Percentiles rank a stretch among this genome's conserved stretches.
phyloP scores from a whole-genome alignment of 2,888 invertebrate genomes.

The Phyto melanocephala region DNA sequence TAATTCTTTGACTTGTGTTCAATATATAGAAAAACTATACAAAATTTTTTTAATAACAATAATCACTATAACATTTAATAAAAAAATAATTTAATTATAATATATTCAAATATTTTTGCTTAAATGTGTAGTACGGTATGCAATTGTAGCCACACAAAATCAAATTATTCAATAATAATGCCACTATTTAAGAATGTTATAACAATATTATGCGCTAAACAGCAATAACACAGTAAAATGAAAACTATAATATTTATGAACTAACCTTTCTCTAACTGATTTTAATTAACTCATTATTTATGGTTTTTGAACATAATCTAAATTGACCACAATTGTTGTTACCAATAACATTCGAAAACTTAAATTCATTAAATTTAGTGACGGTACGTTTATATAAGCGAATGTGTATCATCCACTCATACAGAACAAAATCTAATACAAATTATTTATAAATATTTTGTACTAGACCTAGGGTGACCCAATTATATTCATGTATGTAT shows the following conservation, averaged over 20 bases:
- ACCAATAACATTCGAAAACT: constrained; percentile 52
- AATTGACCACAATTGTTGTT: constrained; percentile 59
- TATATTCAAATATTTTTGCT: constrained; percentile 11
- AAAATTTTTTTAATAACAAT: background rate
- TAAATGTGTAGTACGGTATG: too few species aligned
- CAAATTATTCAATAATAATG: constrained; percentile 23
- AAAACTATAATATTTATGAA: constrained; percentile 47
- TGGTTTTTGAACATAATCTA: constrained; percentile 61
- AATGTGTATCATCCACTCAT: background rate
- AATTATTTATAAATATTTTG: background rate
- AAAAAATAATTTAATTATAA: background rate
- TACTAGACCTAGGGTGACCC: background rate
- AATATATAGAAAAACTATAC: background rate
- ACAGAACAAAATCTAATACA: background rate
- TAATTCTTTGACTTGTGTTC: background rate
- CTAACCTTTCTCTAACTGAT: constrained; percentile 47
- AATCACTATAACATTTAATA: constrained; percentile 4
- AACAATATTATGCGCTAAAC: constrained; percentile 6
- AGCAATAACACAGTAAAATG: constrained; percentile 22
- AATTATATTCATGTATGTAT: too few species aligned
- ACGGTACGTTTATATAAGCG: background rate
- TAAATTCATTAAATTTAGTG: constrained; percentile 49
- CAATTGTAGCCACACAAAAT: background rate
- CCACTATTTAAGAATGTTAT: constrained; percentile 1
- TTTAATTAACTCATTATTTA: constrained; percentile 65